Evolutionary conservation across 2,888 invertebrate species (phyloP).

Genomic region (Ennomos quercinarius): DNA sequence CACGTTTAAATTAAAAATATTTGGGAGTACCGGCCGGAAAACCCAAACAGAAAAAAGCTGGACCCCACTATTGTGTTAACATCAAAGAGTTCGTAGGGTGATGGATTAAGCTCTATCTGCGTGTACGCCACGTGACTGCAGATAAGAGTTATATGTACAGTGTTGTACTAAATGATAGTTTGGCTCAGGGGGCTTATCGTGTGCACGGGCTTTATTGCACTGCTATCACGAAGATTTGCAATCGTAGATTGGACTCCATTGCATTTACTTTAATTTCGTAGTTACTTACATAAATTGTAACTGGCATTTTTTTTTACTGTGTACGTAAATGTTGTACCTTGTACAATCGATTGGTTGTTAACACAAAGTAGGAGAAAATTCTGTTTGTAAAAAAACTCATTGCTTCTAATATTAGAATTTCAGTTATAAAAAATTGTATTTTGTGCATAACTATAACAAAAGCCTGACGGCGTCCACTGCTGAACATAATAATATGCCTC

Average conservation of each 20-base stretch:
- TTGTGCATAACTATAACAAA: too few relatives aligned
- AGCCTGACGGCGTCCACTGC: too few relatives aligned
- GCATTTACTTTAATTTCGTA: not conserved
- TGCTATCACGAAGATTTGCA: slow-evolving; percentile 44
- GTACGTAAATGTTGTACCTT: too few relatives aligned
- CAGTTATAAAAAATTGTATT: too few relatives aligned
- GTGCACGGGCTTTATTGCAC: slow-evolving; percentile 40
- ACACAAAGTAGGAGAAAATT: too few relatives aligned
- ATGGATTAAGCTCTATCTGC: slow-evolving; percentile 74
- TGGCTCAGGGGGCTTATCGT: slow-evolving; percentile 56
- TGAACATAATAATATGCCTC: too few relatives aligned
- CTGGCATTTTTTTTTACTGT: too few relatives aligned
- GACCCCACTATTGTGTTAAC: slow-evolving; percentile 59
- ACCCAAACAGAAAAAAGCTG: slow-evolving; percentile 46
- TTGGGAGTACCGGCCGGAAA: slow-evolving; percentile 31
- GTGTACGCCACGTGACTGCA: slow-evolving; percentile 66
- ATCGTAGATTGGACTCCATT: slow-evolving; percentile 42
- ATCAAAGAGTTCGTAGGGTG: slow-evolving; percentile 77
- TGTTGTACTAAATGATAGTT: slow-evolving; percentile 55
- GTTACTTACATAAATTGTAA: too few relatives aligned
- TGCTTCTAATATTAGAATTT: too few relatives aligned
- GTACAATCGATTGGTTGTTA: too few relatives aligned
- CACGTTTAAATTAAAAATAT: slow-evolving; percentile 35
- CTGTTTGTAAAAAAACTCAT: not conserved
- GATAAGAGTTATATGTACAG: slow-evolving; percentile 58